Evolutionary conservation across 92 coral and sea anemone species (phyloP).

Genomic region (Palythoa heliodiscus): DNA sequence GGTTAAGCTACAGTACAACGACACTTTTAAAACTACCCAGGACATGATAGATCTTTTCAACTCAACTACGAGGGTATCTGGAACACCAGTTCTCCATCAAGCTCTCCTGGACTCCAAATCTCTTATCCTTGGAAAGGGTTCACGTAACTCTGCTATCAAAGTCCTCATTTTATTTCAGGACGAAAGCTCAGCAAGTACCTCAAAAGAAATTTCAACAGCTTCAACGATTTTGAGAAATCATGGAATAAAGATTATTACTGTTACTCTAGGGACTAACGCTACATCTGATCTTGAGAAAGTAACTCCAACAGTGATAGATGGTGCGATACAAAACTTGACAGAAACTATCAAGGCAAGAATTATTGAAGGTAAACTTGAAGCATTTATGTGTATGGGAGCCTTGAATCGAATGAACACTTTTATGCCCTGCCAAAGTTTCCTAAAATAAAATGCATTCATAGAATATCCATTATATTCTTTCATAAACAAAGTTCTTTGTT

Average conservation of each 20-base stretch:
- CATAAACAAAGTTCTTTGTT: too few relatives aligned
- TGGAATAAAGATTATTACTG: conserved; percentile 21
- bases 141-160: conserved; percentile 7
- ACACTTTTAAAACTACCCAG: conserved; percentile 8
- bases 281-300: neutral
- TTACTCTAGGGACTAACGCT: neutral
- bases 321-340: neutral
- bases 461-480: neutral
- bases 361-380: neutral
- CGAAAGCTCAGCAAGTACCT: conserved; percentile 2
- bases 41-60: neutral
- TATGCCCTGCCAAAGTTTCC: neutral
- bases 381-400: too few relatives aligned
- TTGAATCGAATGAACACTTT: too few relatives aligned
- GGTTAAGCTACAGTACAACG: conserved; percentile 21
- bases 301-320: neutral
- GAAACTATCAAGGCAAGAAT: neutral
- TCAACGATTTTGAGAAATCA: neutral
- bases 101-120: conserved; percentile 8
- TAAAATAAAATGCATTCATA: neutral
- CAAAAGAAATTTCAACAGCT: neutral
- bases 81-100: conserved; percentile 4
- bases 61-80: neutral
- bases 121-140: conserved; percentile 4
- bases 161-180: conserved; percentile 18